Conservation (phyloP, 2,113 vertebrate genomes). For the Nasalis larvatus region DNA sequence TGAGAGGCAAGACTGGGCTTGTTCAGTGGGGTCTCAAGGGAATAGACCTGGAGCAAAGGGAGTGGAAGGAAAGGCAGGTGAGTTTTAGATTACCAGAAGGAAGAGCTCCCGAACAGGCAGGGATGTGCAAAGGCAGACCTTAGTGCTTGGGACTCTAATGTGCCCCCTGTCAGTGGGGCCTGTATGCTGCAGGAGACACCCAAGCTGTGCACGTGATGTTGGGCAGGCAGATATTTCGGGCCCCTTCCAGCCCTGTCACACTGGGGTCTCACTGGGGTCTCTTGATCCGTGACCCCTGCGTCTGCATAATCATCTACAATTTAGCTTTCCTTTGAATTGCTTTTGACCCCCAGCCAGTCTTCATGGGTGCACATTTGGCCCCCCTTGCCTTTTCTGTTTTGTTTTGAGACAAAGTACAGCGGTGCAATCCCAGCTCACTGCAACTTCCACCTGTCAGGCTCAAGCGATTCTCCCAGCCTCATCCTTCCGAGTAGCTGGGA, state of each 20-base stretch:
- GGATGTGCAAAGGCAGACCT: not conserved
- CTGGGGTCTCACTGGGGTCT: not conserved
- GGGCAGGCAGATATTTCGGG: not conserved
- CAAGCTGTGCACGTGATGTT: not conserved
- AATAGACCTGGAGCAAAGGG: not conserved
- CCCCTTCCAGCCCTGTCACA: not conserved
- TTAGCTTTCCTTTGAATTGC: not conserved
- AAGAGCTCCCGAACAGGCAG: not conserved
- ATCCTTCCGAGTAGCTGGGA: too few species aligned
- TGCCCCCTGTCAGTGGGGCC: accelerated
- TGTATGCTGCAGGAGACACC: not conserved
- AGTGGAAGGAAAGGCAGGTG: not conserved
- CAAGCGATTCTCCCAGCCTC: too few species aligned
- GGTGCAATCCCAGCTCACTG: too few species aligned
- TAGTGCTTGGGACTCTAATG: not conserved
- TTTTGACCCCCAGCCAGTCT: not conserved
- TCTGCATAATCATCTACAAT: not conserved
- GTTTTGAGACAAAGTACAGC: too few species aligned
- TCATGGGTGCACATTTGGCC: not conserved
- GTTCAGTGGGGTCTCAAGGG: not conserved
- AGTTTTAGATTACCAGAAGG: not conserved
- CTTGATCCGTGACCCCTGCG: not conserved
- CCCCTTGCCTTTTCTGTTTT: not conserved
- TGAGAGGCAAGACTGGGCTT: conserved; percentile 1
- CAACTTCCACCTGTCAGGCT: too few species aligned